Percentiles rank a stretch among this genome's conserved stretches.
Conservation (phyloP, 2,113 vertebrate genomes). For the Hoplias malabaricus region DNA sequence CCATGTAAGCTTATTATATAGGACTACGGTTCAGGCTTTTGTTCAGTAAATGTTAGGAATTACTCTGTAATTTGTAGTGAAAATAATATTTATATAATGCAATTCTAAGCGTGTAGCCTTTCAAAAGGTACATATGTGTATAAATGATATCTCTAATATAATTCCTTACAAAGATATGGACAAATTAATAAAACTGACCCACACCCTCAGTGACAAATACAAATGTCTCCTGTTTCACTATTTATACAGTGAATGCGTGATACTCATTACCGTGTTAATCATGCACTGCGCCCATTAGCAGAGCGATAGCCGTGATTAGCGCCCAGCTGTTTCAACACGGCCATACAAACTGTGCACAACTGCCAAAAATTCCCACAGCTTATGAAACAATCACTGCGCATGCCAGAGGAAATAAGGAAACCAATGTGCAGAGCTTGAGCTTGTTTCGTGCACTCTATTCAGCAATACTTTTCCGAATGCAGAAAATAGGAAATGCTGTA, state of each 20-base stretch:
- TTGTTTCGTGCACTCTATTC: neutral
- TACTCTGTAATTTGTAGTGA: no score
- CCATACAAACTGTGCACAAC: neutral
- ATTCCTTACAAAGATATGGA: neutral
- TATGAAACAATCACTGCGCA: neutral
- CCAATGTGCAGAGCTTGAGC: neutral
- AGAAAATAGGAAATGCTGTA: neutral
- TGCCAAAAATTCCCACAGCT: neutral
- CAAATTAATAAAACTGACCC: neutral
- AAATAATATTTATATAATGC: no score
- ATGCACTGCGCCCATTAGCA: constrained; percentile 17
- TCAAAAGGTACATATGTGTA: no score
- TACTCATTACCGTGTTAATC: constrained; percentile 19
- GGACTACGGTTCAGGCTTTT: no score
- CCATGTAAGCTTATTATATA: no score
- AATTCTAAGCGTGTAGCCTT: no score
- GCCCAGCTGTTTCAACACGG: constrained; percentile 32
- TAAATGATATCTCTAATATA: neutral
- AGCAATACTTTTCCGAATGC: neutral
- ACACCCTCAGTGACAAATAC: constrained; percentile 1
- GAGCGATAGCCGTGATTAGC: constrained; percentile 23
- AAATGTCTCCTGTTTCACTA: neutral
- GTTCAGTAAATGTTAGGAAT: no score
- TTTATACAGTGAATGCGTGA: constrained; percentile 3
- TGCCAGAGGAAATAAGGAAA: constrained; percentile 21